These are phyloP conservation scores for Amaurobius ferox DNA, from an alignment of 2,888 invertebrate species.

Conservation along the genomic window DNA sequence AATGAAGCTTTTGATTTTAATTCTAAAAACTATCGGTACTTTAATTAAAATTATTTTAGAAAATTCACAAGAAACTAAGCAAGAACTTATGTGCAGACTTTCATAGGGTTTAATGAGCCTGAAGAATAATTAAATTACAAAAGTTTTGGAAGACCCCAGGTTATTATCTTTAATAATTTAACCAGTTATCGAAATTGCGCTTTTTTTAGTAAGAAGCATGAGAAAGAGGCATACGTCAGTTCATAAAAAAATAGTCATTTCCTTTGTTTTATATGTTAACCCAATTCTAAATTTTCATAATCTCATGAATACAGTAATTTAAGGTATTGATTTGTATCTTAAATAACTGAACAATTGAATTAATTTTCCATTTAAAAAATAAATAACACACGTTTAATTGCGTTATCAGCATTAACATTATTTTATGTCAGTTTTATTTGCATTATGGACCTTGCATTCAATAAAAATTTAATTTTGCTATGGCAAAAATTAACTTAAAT, in stretches of 20 bases:
- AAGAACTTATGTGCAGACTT: too few species aligned
- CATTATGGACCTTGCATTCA: too few species aligned
- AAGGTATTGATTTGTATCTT: too few species aligned
- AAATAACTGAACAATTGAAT: too few species aligned
- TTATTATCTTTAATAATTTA: background rate
- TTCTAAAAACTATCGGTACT: too few species aligned
- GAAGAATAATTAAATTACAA: constrained; percentile 3
- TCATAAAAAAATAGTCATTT: background rate
- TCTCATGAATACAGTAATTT: background rate
- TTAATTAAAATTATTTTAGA: background rate
- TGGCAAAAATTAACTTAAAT: too few species aligned
- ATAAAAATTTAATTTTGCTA: too few species aligned
- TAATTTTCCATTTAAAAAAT: too few species aligned
- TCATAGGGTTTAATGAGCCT: background rate
- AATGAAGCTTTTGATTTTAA: too few species aligned
- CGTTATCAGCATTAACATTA: too few species aligned
- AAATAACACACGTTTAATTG: too few species aligned
- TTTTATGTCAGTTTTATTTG: too few species aligned
- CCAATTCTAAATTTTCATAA: background rate
- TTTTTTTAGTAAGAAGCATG: background rate
- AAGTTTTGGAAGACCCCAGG: background rate
- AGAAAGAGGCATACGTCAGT: background rate
- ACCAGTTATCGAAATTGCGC: background rate
- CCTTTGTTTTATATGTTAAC: background rate
- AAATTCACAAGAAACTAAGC: background rate